A percentile compares a stretch with the other conserved stretches of the same genome.
Evolutionary conservation across 2,113 vertebrate species (phyloP).

Genomic region (Rhinolophus ferrumequinum): DNA sequence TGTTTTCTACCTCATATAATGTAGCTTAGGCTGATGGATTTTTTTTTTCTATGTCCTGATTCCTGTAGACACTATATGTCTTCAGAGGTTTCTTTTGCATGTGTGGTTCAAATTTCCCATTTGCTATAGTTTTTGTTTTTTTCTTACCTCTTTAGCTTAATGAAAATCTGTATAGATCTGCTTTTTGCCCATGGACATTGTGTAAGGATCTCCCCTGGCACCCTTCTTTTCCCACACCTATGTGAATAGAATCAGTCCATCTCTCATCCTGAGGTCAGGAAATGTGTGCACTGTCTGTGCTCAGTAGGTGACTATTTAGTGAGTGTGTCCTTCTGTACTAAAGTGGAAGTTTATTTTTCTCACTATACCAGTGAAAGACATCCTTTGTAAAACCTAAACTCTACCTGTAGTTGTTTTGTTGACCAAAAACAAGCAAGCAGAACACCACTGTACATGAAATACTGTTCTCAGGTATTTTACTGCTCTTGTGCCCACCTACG

Average conservation of each 20-base stretch:
- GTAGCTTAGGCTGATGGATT: background rate
- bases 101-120: background rate
- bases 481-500: background rate
- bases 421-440: background rate
- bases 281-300: background rate
- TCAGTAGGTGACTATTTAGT: background rate
- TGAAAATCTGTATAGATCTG: background rate
- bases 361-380: background rate
- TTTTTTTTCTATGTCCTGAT: background rate
- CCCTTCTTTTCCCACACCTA: background rate
- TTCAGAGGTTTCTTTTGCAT: background rate
- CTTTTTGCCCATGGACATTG: background rate
- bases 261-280: background rate
- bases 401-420: background rate
- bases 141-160: background rate
- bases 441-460: background rate
- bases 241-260: background rate
- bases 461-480: background rate
- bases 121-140: background rate
- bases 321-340: background rate
- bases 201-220: background rate
- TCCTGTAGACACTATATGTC: background rate
- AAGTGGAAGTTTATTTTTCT: background rate
- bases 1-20: background rate
- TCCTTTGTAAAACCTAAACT: slow-evolving; percentile 2